Conservation (phyloP, 1,140 invertebrate species). For the Psilanteris sp. region DNA sequence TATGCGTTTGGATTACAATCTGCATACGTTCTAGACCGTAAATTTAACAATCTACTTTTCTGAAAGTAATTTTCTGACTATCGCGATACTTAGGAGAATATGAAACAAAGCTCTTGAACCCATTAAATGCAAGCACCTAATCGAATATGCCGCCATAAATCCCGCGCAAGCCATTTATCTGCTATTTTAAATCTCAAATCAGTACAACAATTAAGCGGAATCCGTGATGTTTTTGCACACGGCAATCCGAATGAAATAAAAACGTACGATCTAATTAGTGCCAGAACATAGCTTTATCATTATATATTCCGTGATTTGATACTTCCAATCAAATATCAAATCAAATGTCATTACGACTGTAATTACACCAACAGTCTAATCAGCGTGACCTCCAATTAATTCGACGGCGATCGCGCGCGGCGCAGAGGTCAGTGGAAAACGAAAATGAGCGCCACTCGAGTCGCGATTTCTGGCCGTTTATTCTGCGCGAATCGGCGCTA, state of each 20-base stretch:
- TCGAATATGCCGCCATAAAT: no score
- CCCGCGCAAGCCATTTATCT: no score
- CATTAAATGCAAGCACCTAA: no score
- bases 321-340: constrained; percentile 53
- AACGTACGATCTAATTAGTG: constrained; percentile 28
- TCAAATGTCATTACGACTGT: constrained; percentile 43
- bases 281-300: constrained; percentile 38
- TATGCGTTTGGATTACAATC: no score
- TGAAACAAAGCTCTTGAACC: no score
- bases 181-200: no score
- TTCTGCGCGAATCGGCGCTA: constrained; percentile 25
- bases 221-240: neutral
- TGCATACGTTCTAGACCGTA: no score
- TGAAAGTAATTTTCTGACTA: no score
- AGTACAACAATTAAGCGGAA: neutral
- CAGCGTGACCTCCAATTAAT: constrained; percentile 42
- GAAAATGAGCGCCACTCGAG: no score
- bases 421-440: no score
- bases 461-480: constrained; percentile 21
- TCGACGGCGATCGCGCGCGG: neutral
- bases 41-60: no score
- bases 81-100: no score
- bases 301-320: constrained; percentile 33
- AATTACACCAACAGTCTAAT: constrained; percentile 41
- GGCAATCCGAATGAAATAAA: constrained; percentile 20